Base-by-base conservation (phyloP, 2,113 vertebrate genomes). In the Pygathrix nemaeus region DNA sequence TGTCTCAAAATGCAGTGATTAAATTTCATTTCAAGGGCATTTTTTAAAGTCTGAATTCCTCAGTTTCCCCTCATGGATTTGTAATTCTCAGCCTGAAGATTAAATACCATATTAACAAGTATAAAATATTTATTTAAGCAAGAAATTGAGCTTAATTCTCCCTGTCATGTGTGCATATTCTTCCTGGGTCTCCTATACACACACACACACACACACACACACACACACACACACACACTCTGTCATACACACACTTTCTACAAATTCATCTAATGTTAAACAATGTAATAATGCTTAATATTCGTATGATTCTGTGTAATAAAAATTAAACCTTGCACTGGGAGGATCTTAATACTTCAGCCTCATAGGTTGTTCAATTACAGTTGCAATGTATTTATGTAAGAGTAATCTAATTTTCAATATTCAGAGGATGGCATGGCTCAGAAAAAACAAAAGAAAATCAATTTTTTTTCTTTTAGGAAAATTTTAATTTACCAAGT, bases 111-210 rank as follows among this genome's bases (percentile, higher is more conserved):
- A 83, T 64, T 75, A 84, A 83, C 11, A 95, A 88, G 7, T 52
- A 61, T 85, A 96, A 95, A 83, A 83, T 94, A 93, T 70, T 90
- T 90, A 88, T 59, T 90, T 93, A 66, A 96, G 59, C 50, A 92
- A 94, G 17, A 88, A 64, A 50, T 91, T 80, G 38, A 68, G 52
- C 40, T 90, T 88, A 52, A 89, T 61, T 95, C 21, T 82, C 48
- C 38, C 4, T 45, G 23, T 38, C 18, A 9, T 9, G 5, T 68
- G 32, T 72, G 11, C 18, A 32, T 61, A 12, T n/a, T 84, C 20
- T 59, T 55, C 38, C 6, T 93, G 6, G 64, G 27, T 90, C 23
- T 96, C 55, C 66, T 27, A 8, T 17, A 35, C 30, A 45, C 25
- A 50, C 79, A 66, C 30, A 32, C 13, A 50, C 14, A 50, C 59